Evolutionary conservation across 2,888 invertebrate species (phyloP), one percentile per base, ranked within the genome.

Genomic region (Gisinianus flammeolus): DNA sequence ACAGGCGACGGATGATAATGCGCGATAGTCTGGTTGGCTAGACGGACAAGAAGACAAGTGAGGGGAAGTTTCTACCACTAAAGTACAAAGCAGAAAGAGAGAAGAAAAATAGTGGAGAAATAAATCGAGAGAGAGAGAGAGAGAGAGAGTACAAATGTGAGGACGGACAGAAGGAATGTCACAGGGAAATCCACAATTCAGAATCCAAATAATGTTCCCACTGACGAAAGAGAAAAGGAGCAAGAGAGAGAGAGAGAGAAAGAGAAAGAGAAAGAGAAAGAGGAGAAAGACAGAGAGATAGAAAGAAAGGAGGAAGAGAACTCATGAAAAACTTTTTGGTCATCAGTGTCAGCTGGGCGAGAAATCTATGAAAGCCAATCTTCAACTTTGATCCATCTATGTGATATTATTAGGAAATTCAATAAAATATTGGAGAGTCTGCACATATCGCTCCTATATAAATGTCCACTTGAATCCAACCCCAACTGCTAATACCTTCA

Each of bases 311-410:
- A 30, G 28, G 66, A 30, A 6, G n/a, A 66, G 31, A 30, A 31
- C 68, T 58, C 24, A 31, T 31, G 62, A 54, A 75, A 79, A 79
- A 71, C 75, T 75, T 68, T 79, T 28, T 74, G 30, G 79, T 76
- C 76, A 76, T 79, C 79, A 79, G 79, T 79, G 79, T 79, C 79
- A 79, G 79, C 79, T 79, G 31, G 76, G 26, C 26, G 67, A 52
- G 68, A 79, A 76, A 67, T 52, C 70, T 54, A 22, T 26, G 35
- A 68, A 68, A 30, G n/a, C 35, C 8, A 24, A 33, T 52, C 19
- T 56, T 78, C 74, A 78, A 78, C 78, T 78, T 75, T 78, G 78
- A 74, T 78, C 75, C 66, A 62, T 64, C 67, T 19, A 62, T 31
- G 31, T 74, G 70, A 64, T 62, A 68, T 66, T 52, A 70, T 66